Percentiles rank a stretch among this genome's conserved stretches.
These are phyloP conservation scores for Lophotriccus pileatus DNA, from an alignment of 2,797 vertebrate species.

Conservation along the genomic window DNA sequence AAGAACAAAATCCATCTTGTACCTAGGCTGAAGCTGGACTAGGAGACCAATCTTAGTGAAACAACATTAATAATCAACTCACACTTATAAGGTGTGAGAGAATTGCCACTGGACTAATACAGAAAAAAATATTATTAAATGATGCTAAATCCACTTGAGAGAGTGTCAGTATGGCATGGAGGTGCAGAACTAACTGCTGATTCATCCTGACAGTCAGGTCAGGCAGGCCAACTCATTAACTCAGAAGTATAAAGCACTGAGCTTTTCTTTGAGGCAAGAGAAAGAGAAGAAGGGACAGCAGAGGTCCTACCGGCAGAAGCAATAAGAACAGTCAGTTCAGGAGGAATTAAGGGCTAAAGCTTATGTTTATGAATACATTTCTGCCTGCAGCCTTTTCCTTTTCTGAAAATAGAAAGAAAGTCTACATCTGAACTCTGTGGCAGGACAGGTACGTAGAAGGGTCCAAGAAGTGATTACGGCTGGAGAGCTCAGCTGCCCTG, in stretches of 20 bases:
- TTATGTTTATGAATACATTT: background rate
- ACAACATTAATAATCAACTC: background rate
- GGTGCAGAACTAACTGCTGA: background rate
- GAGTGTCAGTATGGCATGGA: background rate
- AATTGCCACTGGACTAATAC: background rate
- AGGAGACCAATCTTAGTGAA: background rate
- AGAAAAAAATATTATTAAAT: background rate
- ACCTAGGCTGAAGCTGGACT: background rate
- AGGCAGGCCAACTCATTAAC: background rate
- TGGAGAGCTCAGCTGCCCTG: background rate
- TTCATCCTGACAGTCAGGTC: slow-evolving; percentile 25
- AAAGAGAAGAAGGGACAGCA: background rate
- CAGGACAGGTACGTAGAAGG: background rate
- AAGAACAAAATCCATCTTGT: background rate
- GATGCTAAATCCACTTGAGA: background rate
- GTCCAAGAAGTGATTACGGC: background rate
- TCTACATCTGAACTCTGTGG: background rate
- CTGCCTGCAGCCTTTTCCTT: background rate
- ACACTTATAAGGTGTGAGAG: background rate
- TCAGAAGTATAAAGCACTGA: background rate
- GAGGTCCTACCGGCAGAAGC: background rate
- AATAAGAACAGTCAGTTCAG: background rate
- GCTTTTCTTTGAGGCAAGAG: background rate
- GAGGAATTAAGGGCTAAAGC: background rate
- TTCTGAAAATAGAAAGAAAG: background rate